Conservation (phyloP, 2,888 invertebrate species). For the Leptopterna dolabrata region DNA sequence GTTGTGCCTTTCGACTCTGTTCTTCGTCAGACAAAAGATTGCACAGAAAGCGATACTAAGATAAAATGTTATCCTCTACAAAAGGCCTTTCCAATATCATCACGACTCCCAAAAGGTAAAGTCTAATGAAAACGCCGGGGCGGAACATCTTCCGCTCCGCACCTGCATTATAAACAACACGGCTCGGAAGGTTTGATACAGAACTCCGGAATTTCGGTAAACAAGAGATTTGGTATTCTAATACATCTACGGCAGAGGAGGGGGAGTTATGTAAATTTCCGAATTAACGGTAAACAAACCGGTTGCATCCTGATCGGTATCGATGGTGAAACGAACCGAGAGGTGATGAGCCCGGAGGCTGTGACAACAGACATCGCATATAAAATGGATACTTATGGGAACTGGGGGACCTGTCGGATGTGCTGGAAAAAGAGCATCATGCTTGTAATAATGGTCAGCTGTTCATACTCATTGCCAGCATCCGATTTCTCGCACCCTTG, state of each 20-base stretch:
- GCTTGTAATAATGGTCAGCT: neutral
- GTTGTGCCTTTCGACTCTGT: no score
- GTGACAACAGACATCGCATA: neutral
- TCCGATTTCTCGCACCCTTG: no score
- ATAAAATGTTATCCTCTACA: no score
- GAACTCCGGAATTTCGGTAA: neutral
- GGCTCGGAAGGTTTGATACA: neutral
- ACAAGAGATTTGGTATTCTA: neutral
- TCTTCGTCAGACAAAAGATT: no score
- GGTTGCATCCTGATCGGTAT: neutral
- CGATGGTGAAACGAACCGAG: neutral
- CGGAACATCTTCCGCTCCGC: neutral
- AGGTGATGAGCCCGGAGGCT: neutral
- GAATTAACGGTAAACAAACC: neutral
- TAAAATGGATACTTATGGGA: neutral
- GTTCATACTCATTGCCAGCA: no score
- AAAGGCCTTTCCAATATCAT: no score
- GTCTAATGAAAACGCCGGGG: no score
- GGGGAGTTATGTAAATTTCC: neutral
- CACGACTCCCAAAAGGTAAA: no score
- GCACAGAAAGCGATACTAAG: no score
- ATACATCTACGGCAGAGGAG: neutral
- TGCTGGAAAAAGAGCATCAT: neutral
- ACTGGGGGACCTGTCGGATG: neutral
- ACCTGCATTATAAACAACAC: neutral